Percentiles rank a stretch among this genome's conserved stretches.
Conservation (phyloP, 2,797 vertebrate species). For the Alosa sapidissima region DNA sequence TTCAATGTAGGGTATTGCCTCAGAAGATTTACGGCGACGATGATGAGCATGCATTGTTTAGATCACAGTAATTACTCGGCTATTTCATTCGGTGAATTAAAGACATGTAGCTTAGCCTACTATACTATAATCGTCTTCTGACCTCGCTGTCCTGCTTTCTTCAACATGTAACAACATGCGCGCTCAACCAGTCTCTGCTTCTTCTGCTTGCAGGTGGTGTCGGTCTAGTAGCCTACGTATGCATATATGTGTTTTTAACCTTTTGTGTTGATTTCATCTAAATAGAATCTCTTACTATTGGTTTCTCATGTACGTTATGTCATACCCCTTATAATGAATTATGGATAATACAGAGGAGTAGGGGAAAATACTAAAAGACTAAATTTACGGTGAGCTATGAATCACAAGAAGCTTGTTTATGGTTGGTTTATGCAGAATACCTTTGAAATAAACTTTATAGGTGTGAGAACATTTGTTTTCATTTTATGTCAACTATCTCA, state of each 20-base stretch:
- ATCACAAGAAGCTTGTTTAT: too few relatives aligned
- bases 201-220: conserved; percentile 4
- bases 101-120: background rate
- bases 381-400: too few relatives aligned
- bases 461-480: too few relatives aligned
- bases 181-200: background rate
- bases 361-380: background rate
- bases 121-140: background rate
- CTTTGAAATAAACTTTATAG: too few relatives aligned
- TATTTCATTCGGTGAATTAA: background rate
- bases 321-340: background rate
- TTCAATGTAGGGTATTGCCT: background rate
- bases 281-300: background rate
- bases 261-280: background rate
- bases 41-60: background rate
- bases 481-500: too few relatives aligned
- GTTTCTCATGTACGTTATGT: background rate
- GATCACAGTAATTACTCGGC: background rate
- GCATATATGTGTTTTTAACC: background rate
- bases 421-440: too few relatives aligned
- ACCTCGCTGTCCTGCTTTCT: background rate
- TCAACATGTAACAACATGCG: conserved; percentile 4
- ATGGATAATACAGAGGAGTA: background rate
- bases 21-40: background rate
- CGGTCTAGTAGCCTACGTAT: background rate